Conservation (phyloP, 2,113 vertebrate species). For the Jaculus jaculus region DNA sequence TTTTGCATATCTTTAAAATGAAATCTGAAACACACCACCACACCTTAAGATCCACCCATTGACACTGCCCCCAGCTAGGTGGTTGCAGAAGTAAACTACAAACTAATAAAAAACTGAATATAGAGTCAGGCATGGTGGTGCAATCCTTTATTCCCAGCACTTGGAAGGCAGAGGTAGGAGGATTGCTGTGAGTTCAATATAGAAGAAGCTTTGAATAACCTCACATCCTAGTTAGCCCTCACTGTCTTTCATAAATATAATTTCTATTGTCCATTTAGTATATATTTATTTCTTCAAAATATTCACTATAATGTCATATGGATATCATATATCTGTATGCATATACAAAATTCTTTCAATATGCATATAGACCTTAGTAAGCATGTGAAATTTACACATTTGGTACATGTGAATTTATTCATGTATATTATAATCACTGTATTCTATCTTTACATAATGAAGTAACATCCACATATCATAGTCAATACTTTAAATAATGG, state of each 20-base stretch:
- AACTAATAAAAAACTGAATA: no score
- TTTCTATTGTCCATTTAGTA: not conserved
- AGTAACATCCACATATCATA: not conserved
- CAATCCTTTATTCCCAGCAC: no score
- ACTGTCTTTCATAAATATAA: not conserved
- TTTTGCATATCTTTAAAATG: no score
- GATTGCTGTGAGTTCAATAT: no score
- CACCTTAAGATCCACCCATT: no score
- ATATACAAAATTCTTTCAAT: not conserved
- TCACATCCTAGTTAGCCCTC: not conserved
- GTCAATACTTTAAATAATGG: not conserved
- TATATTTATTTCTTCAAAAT: not conserved
- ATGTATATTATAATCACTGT: not conserved
- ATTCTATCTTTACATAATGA: not conserved
- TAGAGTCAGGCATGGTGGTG: no score
- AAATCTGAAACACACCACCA: no score
- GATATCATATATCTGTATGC: not conserved
- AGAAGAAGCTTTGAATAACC: not conserved
- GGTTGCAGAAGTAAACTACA: no score
- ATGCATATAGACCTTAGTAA: not conserved
- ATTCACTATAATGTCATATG: not conserved
- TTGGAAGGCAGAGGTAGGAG: no score
- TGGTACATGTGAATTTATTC: not conserved
- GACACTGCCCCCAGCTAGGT: no score
- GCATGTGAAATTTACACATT: not conserved